Evolutionary conservation across 2,888 invertebrate genomes (phyloP).

Genomic region (Flexamia atlantica): DNA sequence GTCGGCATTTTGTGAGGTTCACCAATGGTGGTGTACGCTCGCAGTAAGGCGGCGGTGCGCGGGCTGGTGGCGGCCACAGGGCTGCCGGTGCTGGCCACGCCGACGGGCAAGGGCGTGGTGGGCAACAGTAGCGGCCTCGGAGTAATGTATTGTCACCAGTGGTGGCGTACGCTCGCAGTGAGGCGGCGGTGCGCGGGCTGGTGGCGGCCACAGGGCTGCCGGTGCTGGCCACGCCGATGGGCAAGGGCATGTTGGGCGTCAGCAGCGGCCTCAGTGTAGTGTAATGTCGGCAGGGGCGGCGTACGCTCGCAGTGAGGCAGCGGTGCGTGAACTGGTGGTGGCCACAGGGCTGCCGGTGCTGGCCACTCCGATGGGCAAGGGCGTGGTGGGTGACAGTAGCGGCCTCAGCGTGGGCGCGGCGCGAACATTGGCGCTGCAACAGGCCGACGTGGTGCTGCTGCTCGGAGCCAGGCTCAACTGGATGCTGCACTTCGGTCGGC

Average conservation of each 20-base stretch:
- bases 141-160: slow-evolving; percentile 85
- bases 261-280: slow-evolving; percentile 81
- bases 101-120: slow-evolving; percentile 88
- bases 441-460: slow-evolving; percentile 92
- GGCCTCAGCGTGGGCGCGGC: slow-evolving; percentile 89
- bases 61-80: slow-evolving; percentile 84
- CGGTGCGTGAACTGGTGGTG: slow-evolving; percentile 83
- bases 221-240: slow-evolving; percentile 97
- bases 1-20: too few species aligned
- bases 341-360: slow-evolving; percentile 90
- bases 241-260: slow-evolving; percentile 78
- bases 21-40: slow-evolving; percentile 89
- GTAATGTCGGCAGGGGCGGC: slow-evolving; percentile 82
- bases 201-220: slow-evolving; percentile 87
- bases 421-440: slow-evolving; percentile 89
- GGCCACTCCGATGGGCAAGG: slow-evolving; percentile 95
- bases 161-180: slow-evolving; percentile 89
- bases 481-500: slow-evolving; percentile 97
- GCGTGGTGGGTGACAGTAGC: slow-evolving; percentile 74
- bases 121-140: slow-evolving; percentile 76
- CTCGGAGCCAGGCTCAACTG: slow-evolving; percentile 97
- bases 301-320: slow-evolving; percentile 87
- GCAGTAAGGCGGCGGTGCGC: slow-evolving; percentile 85
- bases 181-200: slow-evolving; percentile 83
- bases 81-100: slow-evolving; percentile 95